Evolutionary conservation across 2,113 vertebrate species (phyloP).

Genomic region (Neodon shergylaensis): DNA sequence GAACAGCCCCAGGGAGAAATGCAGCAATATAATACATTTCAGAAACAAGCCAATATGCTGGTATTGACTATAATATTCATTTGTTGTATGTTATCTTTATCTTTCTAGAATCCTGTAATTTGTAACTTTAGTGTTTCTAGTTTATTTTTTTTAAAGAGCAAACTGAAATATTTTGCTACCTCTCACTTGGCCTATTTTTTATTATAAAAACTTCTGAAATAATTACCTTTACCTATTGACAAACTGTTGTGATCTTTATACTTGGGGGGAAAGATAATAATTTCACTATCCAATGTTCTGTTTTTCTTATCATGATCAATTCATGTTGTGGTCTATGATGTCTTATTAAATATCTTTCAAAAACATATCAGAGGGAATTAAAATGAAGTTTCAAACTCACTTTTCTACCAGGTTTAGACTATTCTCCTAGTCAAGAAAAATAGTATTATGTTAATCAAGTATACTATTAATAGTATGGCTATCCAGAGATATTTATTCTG

Average conservation of each 20-base stretch:
- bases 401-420: neutral
- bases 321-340: neutral
- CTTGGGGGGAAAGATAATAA: neutral
- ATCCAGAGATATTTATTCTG: neutral
- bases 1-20: constrained; percentile 48
- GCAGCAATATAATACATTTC: neutral
- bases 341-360: neutral
- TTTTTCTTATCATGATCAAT: neutral
- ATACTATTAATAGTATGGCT: neutral
- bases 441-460: neutral
- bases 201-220: neutral
- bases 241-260: neutral
- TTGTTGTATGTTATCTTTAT: constrained; percentile 19
- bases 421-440: neutral
- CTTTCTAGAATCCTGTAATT: constrained; percentile 6
- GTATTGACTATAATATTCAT: constrained; percentile 34
- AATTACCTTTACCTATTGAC: neutral
- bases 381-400: neutral
- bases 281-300: neutral
- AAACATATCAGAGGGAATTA: neutral
- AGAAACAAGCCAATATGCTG: constrained; percentile 45
- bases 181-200: neutral
- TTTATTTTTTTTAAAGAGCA: neutral
- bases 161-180: neutral
- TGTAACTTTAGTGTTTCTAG: constrained; percentile 1